phyloP scores from a whole-genome alignment of 2,888 invertebrate genomes.

The Pollenia amentaria region DNA sequence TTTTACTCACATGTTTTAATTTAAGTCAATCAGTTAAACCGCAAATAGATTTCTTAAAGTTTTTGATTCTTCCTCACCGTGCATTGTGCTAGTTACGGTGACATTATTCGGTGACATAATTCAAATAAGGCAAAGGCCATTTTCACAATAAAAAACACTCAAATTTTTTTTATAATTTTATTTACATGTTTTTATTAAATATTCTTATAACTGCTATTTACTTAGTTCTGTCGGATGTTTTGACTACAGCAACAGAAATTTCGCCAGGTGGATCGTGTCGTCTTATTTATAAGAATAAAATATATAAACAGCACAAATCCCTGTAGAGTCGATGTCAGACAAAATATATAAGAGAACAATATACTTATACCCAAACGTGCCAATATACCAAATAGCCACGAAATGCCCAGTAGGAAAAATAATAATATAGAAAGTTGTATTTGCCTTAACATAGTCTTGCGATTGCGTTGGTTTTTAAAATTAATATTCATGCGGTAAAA shows the following conservation, averaged over 20 bases:
- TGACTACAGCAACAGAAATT: slow-evolving; percentile 7
- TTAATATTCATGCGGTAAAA: slow-evolving; percentile 82
- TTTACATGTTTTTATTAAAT: too few relatives aligned
- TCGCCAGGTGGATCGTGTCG: slow-evolving; percentile 85
- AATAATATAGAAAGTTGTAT: slow-evolving; percentile 86
- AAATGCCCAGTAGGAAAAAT: slow-evolving; percentile 87
- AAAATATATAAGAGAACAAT: slow-evolving; percentile 87
- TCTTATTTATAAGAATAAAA: slow-evolving; percentile 86
- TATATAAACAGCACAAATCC: slow-evolving; percentile 88
- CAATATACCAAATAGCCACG: slow-evolving; percentile 87
- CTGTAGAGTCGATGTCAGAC: slow-evolving; percentile 87
- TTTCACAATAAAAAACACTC: too few relatives aligned
- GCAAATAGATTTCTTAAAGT: too few relatives aligned
- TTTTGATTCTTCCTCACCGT: too few relatives aligned
- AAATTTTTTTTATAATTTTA: too few relatives aligned
- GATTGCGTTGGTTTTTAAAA: slow-evolving; percentile 80
- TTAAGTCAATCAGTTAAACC: too few relatives aligned
- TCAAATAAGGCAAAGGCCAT: too few relatives aligned
- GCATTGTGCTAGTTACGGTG: too few relatives aligned
- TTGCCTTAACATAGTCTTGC: slow-evolving; percentile 83
- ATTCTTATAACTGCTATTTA: too few relatives aligned
- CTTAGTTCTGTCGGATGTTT: too few relatives aligned
- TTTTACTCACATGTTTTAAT: too few relatives aligned
- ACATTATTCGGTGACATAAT: too few relatives aligned
- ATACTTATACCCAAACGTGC: slow-evolving; percentile 85